phyloP scores from a whole-genome alignment of 2,888 invertebrate species.

The Lacanobia oleracea region DNA sequence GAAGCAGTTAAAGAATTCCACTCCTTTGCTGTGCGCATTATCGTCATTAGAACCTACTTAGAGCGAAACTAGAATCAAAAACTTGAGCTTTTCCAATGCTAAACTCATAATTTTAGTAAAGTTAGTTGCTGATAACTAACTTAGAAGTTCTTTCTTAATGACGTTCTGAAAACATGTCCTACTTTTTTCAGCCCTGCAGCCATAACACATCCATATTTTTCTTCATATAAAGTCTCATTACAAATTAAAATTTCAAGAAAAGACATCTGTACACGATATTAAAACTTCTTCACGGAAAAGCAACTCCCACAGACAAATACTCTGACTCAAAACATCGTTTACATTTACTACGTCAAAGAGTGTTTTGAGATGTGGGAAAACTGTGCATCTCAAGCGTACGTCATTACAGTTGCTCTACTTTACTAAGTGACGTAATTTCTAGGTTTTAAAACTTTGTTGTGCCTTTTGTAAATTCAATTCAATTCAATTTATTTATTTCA shows the following conservation, averaged over 20 bases:
- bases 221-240: neutral
- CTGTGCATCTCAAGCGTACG: neutral
- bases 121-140: too few relatives aligned
- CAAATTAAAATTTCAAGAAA: conserved; percentile 4
- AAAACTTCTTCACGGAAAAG: neutral
- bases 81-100: too few relatives aligned
- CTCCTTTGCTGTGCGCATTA: too few relatives aligned
- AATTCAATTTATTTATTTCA: too few relatives aligned
- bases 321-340: conserved; percentile 14
- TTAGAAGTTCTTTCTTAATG: too few relatives aligned
- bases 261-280: neutral
- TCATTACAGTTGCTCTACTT: conserved; percentile 19
- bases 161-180: too few relatives aligned
- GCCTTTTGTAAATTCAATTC: too few relatives aligned
- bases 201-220: neutral
- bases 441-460: neutral
- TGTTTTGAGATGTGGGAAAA: neutral
- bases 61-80: too few relatives aligned
- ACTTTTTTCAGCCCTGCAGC: neutral
- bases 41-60: too few relatives aligned
- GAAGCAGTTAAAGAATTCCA: too few relatives aligned
- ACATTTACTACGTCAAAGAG: neutral
- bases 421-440: neutral
- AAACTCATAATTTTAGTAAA: too few relatives aligned
- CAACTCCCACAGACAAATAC: neutral